These are phyloP conservation scores for Benitochromis conjunctus DNA, from an alignment of 2,113 vertebrate species.

Conservation along the genomic window DNA sequence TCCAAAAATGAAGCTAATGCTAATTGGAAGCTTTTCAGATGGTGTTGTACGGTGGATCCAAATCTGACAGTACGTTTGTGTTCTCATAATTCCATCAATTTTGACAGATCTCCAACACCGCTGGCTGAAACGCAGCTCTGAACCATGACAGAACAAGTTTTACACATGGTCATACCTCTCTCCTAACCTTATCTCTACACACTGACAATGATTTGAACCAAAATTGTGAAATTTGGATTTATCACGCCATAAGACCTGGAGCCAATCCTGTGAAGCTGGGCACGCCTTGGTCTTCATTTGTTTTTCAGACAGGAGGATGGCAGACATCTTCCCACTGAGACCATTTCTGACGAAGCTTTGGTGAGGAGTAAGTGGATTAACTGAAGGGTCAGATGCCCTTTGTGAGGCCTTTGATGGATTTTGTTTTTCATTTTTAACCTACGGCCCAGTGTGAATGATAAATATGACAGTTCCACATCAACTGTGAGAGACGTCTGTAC, in stretches of 20 bases:
- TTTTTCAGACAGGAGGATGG: background rate
- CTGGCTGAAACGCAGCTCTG: background rate
- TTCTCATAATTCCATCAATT: background rate
- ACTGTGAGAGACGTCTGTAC: background rate
- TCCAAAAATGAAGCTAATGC: background rate
- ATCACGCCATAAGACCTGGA: background rate
- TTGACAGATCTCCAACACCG: background rate
- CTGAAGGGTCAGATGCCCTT: background rate
- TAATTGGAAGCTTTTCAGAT: background rate
- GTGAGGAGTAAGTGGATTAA: fast-evolving
- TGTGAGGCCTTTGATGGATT: background rate
- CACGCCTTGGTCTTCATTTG: background rate
- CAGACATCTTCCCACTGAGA: fast-evolving
- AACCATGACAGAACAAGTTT: background rate
- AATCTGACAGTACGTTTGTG: background rate
- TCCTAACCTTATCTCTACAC: background rate
- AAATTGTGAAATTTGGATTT: background rate
- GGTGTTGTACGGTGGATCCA: background rate
- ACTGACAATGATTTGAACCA: background rate
- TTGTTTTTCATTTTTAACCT: background rate
- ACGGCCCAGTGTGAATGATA: background rate
- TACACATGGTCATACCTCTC: background rate
- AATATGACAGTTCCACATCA: background rate
- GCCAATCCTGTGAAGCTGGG: background rate
- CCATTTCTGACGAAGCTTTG: background rate